phyloP scores from a whole-genome alignment of 2,113 vertebrate genomes.

The Paedocypris sp. region DNA sequence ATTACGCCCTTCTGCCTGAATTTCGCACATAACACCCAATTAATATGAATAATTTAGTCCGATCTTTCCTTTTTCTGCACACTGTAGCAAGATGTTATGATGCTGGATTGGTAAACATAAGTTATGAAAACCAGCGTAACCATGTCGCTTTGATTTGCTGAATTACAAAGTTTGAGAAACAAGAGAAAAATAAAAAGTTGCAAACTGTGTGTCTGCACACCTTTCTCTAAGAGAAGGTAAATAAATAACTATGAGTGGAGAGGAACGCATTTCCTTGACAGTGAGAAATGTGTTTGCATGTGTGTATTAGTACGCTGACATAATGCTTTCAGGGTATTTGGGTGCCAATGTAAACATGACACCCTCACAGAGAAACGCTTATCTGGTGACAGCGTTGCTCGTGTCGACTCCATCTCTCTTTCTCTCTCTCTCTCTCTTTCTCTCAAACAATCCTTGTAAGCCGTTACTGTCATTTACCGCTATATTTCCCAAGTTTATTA shows the following conservation, averaged over 20 bases:
- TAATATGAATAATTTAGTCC: no score
- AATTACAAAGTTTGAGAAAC: slow-evolving; percentile 1
- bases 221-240: slow-evolving; percentile 10
- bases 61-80: no score
- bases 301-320: slow-evolving; percentile 18
- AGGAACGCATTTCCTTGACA: slow-evolving; percentile 13
- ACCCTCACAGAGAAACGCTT: slow-evolving; percentile 28
- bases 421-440: background rate
- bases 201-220: background rate
- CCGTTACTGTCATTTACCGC: slow-evolving; percentile 5
- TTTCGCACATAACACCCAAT: no score
- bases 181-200: no score
- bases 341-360: slow-evolving; percentile 39
- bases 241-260: slow-evolving; percentile 12
- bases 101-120: background rate
- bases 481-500: slow-evolving; percentile 22
- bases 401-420: slow-evolving; percentile 16
- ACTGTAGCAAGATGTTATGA: no score
- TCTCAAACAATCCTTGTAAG: background rate
- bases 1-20: no score
- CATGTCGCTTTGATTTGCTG: background rate
- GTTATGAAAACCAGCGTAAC: background rate
- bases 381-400: slow-evolving; percentile 20
- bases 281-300: slow-evolving; percentile 6
- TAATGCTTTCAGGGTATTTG: slow-evolving; percentile 21